A percentile compares a stretch with the other conserved stretches of the same genome.
These are phyloP conservation scores for Bubalus kerabau DNA, from an alignment of 2,113 vertebrate species.

Conservation along the genomic window DNA sequence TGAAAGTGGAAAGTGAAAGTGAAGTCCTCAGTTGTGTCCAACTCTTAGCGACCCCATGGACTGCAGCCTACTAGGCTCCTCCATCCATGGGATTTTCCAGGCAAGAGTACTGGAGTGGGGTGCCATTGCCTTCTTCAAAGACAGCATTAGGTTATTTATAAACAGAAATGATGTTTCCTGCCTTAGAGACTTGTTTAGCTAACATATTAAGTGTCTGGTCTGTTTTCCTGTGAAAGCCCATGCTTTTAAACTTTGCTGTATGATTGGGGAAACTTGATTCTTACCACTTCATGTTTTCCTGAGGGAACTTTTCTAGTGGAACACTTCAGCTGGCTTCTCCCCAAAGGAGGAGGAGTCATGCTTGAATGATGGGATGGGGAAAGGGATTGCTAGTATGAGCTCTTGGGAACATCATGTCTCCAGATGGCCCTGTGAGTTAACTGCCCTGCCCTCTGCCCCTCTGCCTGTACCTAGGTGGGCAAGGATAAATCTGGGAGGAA, in stretches of 20 bases:
- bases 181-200: not conserved
- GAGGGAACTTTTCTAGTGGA: not conserved
- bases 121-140: not conserved
- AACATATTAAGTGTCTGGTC: not conserved
- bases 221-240: not conserved
- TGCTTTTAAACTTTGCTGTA: not conserved
- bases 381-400: not conserved
- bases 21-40: too few species aligned
- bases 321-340: not conserved
- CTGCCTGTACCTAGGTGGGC: not conserved
- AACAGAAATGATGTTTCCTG: not conserved
- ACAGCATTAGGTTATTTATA: not conserved
- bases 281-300: not conserved
- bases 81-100: too few species aligned
- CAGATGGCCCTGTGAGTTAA: not conserved
- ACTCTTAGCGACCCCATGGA: too few species aligned
- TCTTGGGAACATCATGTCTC: not conserved
- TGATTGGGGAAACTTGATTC: not conserved
- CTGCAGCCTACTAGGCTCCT: too few species aligned
- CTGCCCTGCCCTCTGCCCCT: fast-evolving
- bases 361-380: not conserved
- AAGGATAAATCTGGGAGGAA: not conserved
- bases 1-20: too few species aligned
- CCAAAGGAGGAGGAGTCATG: not conserved
- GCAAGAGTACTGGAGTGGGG: too few species aligned